Evolutionary conservation across 2,797 vertebrate genomes (phyloP).

Genomic region (Trachops cirrhosus): DNA sequence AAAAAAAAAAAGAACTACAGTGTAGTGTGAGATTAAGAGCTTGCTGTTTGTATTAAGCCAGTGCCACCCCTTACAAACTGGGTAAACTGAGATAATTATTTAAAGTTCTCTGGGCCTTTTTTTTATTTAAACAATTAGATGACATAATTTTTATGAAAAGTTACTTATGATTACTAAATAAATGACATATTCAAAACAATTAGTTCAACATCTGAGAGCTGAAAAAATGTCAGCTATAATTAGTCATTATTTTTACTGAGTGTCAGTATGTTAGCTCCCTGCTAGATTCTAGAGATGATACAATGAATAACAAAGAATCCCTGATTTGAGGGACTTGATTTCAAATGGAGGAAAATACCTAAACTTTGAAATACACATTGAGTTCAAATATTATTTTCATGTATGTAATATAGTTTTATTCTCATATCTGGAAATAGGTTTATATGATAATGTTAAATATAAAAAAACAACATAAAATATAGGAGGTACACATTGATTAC

Average conservation of each 20-base stretch:
- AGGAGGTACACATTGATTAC: neutral
- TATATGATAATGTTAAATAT: neutral
- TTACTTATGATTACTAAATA: neutral
- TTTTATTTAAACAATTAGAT: neutral
- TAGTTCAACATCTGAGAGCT: neutral
- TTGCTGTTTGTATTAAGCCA: neutral
- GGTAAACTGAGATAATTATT: neutral
- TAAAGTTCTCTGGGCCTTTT: neutral
- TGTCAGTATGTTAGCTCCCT: neutral
- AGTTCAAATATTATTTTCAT: neutral
- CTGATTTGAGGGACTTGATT: neutral
- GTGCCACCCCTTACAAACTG: neutral
- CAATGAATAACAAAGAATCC: neutral
- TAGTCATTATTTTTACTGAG: neutral
- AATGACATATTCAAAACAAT: neutral
- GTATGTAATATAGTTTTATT: neutral
- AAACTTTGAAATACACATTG: neutral
- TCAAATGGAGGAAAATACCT: neutral
- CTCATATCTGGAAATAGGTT: neutral
- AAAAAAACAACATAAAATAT: neutral
- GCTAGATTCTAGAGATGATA: neutral
- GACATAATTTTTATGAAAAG: neutral
- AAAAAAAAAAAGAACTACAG: neutral
- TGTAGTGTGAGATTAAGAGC: neutral
- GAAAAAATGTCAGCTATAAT: neutral